Evolutionary conservation across 2,113 vertebrate species (phyloP), one percentile per base, ranked within the genome.

Genomic region (Sprattus sprattus): DNA sequence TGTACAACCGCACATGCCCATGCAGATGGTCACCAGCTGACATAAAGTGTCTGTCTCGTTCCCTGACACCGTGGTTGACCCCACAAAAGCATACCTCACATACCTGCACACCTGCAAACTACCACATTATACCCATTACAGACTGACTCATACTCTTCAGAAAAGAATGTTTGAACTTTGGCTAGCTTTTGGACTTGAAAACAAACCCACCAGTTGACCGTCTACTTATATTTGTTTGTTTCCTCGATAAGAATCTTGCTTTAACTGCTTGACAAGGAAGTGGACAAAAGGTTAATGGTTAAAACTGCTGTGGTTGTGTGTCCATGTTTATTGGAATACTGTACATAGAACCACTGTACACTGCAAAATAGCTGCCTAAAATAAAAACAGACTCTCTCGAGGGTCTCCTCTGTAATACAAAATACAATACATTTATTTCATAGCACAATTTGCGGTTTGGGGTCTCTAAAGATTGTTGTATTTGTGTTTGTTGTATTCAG

Each of bases 31-130:
- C 60, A n/a, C 60, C n/a, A 67, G 22, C 60, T n/a, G 64, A 71
- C 64, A 71, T 71, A 71, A 71, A 71, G 6, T 32, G 64, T 28
- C 7, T 28, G 25, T 71, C n/a, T 13, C 39, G 39, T 32, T 71
- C 64, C 64, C 32, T 71, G 64, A 71, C 64, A 71, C 64, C n/a
- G 32, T 7, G 32, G 64, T 71, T 71, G 64, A 71, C 64, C 64
- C n/a, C 15, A 28, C 64, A 71, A 71, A 71, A 13, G 64, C 64
- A 71, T 71, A 32, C 64, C 25, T 71, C n/a, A 71, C 64, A 71
- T 71, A 32, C 64, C 28, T 71, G 28, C 64, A 71, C 64, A 71
- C 64, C 64, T 71, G 64, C 15, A 32, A 32, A 71, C 32, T 71
- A 20, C 4, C 54, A 57, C 20, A 57, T 57, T 57, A 57, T 57